Evolutionary conservation across 1,140 invertebrate genomes (phyloP), one percentile per base, ranked within the genome.

Genomic region (Drosophila pseudoobscura): DNA sequence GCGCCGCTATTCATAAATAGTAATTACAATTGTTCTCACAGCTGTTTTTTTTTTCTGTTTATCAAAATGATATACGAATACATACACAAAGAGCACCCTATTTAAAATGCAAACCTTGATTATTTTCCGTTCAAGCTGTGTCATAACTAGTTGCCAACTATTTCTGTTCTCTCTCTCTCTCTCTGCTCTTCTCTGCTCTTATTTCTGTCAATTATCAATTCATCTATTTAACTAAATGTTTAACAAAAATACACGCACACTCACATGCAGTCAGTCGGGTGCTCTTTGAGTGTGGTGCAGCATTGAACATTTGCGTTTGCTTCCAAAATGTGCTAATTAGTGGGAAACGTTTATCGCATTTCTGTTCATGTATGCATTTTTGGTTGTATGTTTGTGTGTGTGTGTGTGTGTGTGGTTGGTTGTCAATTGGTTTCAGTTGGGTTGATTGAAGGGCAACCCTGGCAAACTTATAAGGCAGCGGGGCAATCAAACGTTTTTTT

Each of bases 261-360:
- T 41, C 3, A 15, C 24, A 31, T 46, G 20, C 29, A 64, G 41
- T 58, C 35, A 29, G 35, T 39, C 35, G 35, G 22, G 46, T 69
- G 49, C 46, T 44, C 59, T 51, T 43, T 71, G 22, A 29, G 51
- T 46, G 46, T 59, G 26, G 35, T 72, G 49, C 44, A 50, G 52
- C 68, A 57, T 72, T 75, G 46, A 72, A 72, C 64, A 60, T 72
- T 75, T 68, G 61, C 24, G 8, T 63, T 69, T 63, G 26, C 43
- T 53, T 57, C 49, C 29, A 53, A 52, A 85, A 84, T 80, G 80
- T 84, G 80, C 72, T 84, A 84, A 84, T 84, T 84, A 76, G 62
- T 52, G 74, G 76, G 71, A 85, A 84, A 84, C 80, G 80, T 80
- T 84, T 84, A 85, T 80, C 62, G 56, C 60, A 57, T 56, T 70